phyloP scores from a whole-genome alignment of 2,113 vertebrate genomes.

The Erinaceus europaeus region DNA sequence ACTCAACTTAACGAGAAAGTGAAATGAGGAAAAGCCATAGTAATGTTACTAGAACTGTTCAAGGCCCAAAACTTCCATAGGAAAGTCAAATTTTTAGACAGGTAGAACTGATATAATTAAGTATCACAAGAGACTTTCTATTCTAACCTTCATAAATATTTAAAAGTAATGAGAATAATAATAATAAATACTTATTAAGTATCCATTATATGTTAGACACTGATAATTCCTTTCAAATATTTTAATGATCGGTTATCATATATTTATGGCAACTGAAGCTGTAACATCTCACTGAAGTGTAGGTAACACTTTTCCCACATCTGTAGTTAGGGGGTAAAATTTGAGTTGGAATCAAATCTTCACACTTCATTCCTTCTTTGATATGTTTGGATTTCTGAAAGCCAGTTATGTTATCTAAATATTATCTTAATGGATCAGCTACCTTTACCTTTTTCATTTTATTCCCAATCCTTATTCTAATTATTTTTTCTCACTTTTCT shows the following conservation, averaged over 20 bases:
- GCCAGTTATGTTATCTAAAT: not conserved
- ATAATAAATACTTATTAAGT: conserved; percentile 18
- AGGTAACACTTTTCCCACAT: not conserved
- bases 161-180: conserved; percentile 37
- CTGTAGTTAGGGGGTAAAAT: not conserved
- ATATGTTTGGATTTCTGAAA: not conserved
- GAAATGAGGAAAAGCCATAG: not conserved
- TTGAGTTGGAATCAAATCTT: not conserved
- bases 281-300: not conserved
- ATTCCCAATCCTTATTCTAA: not conserved
- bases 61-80: conserved; percentile 19
- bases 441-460: not conserved
- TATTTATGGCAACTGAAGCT: not conserved
- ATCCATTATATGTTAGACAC: not conserved
- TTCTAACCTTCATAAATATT: conserved; percentile 45
- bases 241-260: conserved; percentile 9
- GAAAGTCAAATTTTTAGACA: conserved; percentile 37
- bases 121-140: conserved; percentile 25
- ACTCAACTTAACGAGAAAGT: not conserved
- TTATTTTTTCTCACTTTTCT: not conserved
- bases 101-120: conserved; percentile 37
- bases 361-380: not conserved
- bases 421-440: not conserved
- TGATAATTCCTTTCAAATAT: conserved; percentile 27
- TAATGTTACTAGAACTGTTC: not conserved